Percentiles rank a stretch among this genome's conserved stretches.
Conservation (phyloP, 2,113 vertebrate species). For the Ceyx melanurus region DNA sequence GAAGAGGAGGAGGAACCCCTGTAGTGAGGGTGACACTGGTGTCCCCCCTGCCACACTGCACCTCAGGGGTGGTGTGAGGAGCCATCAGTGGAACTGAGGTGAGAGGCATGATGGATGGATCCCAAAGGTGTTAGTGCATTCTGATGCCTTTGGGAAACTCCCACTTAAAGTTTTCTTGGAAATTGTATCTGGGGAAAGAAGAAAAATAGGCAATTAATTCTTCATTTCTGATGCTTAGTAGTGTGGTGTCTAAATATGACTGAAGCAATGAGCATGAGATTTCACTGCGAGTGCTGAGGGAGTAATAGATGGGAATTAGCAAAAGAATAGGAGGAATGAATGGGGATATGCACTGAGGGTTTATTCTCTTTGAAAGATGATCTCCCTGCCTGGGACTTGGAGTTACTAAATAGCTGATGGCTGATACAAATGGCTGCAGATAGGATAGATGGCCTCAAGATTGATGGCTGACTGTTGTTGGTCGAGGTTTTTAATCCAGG, state of each 20-base stretch:
- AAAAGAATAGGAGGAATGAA: constrained; percentile 56
- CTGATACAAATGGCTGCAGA: constrained; percentile 62
- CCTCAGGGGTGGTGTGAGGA: background rate
- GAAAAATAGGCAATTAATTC: background rate
- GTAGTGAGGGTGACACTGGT: accelerated
- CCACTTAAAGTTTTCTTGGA: background rate
- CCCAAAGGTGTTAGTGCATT: background rate
- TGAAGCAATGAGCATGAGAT: background rate
- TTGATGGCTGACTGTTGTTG: constrained; percentile 62
- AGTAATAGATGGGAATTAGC: constrained; percentile 57
- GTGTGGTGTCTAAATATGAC: background rate
- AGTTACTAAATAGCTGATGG: constrained; percentile 68
- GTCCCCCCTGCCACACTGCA: background rate
- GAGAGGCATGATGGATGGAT: background rate
- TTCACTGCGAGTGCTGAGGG: constrained; percentile 41
- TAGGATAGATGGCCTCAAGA: constrained; percentile 55
- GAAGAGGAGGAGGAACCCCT: background rate
- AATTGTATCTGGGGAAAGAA: background rate
- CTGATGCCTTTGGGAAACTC: background rate
- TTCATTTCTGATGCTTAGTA: background rate
- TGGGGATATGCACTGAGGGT: constrained; percentile 27
- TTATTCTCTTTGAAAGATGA: constrained; percentile 73
- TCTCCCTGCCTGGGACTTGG: constrained; percentile 65
- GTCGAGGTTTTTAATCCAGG: constrained; percentile 62
- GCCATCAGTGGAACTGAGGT: background rate